Percentiles rank a stretch among this genome's conserved stretches.
Evolutionary conservation across 2,888 invertebrate genomes (phyloP).

Genomic region (Meteorus cinctellus): DNA sequence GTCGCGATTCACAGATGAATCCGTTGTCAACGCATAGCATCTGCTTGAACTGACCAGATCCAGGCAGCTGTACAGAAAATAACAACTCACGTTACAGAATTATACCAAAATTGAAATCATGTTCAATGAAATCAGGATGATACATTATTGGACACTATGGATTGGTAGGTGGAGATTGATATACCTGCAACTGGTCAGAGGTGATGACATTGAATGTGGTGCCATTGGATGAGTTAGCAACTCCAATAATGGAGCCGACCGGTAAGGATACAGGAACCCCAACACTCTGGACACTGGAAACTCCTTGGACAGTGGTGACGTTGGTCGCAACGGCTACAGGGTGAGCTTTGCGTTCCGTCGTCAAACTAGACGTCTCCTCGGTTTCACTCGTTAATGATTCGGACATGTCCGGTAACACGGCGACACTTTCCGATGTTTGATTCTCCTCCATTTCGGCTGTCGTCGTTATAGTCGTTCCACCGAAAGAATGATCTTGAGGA

Average conservation of each 20-base stretch:
- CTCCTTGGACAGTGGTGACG: constrained; percentile 72
- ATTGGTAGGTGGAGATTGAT: neutral
- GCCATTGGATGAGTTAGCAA: constrained; percentile 76
- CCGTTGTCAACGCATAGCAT: constrained; percentile 91
- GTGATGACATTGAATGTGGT: constrained; percentile 91
- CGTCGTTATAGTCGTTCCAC: constrained; percentile 49
- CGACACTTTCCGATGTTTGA: constrained; percentile 74
- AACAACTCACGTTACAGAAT: neutral
- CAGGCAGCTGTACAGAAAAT: constrained; percentile 66
- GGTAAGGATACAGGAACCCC: constrained; percentile 81
- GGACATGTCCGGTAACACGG: constrained; percentile 75
- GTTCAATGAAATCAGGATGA: no score
- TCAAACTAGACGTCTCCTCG: constrained; percentile 70
- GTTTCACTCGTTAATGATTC: constrained; percentile 74
- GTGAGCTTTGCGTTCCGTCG: constrained; percentile 65
- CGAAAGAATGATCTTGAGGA: no score
- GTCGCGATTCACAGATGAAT: constrained; percentile 82
- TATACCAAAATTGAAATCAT: no score
- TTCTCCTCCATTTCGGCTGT: constrained; percentile 73
- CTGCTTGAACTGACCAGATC: constrained; percentile 82
- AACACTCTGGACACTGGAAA: constrained; percentile 75
- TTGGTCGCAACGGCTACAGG: constrained; percentile 60
- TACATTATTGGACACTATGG: no score
- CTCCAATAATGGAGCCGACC: constrained; percentile 84
- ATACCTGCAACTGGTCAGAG: constrained; percentile 84